Evolutionary conservation across 1,140 invertebrate genomes (phyloP), one percentile per base, ranked within the genome.

Genomic region (Halesus radiatus): DNA sequence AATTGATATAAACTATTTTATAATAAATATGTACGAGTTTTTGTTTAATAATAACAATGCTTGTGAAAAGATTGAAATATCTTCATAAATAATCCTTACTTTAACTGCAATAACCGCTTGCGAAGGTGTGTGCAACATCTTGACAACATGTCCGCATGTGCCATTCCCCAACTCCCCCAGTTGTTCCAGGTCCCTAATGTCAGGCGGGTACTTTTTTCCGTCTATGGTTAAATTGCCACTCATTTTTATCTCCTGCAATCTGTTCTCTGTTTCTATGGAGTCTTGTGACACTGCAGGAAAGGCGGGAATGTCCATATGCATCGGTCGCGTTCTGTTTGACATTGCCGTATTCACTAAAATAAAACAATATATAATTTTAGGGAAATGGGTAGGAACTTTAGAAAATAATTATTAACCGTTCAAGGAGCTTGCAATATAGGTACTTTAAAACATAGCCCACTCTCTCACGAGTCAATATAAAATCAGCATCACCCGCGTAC

Each of bases 71-170:
- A 22, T 7, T 58, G 53, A 16, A 20, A n/a, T 5, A 20, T n/a
- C 2, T 58, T 18, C 8, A 18, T 22, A 20, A 13, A 20, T 13
- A 45, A 45, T 23, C 79, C 84, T 88, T 90, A 97, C 95, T 91
- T 99, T 99, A 0, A 99, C 98, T 81, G 98, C 98, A 86, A 99
- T 97, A 37, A 96, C 92, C 84, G 94, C 93, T 23, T 92, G 91
- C 82, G 96, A 97, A 10, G 94, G 93, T 87, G 93, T 95, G 88
- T 99, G 98, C 81, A 93, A 89, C 98, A 99, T 99, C 90, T 98
- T 98, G 2, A 98, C 95, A 8, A 99, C 98, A 89, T 98, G 96
- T n/a, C 98, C 98, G 88, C 97, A 99, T 7, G 97, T 98, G 4
- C 98, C 98, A 88, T 96, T 96, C 77, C 98, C 98, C 60, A 99